These are phyloP conservation scores for Elephantulus edwardii DNA, from an alignment of 2,113 vertebrate species.

Conservation along the genomic window DNA sequence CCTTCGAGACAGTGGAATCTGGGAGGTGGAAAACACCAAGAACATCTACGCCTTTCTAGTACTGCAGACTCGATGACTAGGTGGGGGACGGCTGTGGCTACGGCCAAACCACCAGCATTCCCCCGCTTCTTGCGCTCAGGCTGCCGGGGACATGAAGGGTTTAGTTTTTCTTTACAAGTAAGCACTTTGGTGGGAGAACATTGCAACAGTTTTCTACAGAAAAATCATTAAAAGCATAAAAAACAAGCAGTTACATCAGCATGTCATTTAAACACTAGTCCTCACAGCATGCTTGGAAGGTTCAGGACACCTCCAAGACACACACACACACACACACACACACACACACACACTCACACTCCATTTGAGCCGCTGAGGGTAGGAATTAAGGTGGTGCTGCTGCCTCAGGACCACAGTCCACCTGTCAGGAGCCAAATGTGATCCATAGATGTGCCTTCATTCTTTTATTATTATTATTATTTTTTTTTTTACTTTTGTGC, in stretches of 20 bases:
- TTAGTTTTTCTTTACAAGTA: background rate
- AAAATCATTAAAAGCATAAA: background rate
- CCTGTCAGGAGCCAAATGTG: no score
- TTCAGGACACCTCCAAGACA: no score
- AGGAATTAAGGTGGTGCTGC: no score
- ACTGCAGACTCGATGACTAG: background rate
- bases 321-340: no score
- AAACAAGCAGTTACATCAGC: background rate
- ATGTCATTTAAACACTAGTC: background rate
- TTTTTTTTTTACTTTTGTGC: no score
- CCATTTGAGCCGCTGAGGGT: no score
- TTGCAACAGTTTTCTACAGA: background rate
- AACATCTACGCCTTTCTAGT: background rate
- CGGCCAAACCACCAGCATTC: background rate
- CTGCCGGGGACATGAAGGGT: background rate
- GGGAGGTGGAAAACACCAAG: background rate
- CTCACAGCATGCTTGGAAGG: background rate
- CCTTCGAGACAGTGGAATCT: background rate
- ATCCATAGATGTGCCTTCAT: no score
- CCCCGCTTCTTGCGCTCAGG: no score
- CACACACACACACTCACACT: no score
- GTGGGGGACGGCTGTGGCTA: no score
- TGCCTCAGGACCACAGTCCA: no score
- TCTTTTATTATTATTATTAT: no score
- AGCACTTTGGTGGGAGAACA: background rate